These are phyloP conservation scores for Lepilemur ruficaudatus DNA, from an alignment of 2,797 vertebrate genomes.

Conservation along the genomic window DNA sequence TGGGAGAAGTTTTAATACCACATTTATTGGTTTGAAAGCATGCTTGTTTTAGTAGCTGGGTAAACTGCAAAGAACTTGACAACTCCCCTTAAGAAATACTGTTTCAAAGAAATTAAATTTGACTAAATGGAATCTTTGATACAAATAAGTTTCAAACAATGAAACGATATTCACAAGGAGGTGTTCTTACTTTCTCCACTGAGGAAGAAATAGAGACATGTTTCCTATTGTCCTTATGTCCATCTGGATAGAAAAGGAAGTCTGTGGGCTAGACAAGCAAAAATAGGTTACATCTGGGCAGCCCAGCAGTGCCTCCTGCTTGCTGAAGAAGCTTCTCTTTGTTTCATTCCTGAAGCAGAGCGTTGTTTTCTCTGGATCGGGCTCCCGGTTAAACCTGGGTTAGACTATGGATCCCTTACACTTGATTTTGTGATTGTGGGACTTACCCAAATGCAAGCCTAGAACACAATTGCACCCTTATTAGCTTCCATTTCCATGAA, in stretches of 20 bases:
- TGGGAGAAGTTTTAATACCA: slow-evolving; percentile 32
- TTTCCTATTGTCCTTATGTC: neutral
- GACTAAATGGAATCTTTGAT: neutral
- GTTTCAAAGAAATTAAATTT: slow-evolving; percentile 40
- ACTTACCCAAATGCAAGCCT: slow-evolving; percentile 25
- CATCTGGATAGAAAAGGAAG: slow-evolving; percentile 56
- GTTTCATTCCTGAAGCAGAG: slow-evolving; percentile 70
- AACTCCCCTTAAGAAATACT: slow-evolving; percentile 38
- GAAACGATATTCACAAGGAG: slow-evolving; percentile 28
- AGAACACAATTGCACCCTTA: slow-evolving; percentile 48
- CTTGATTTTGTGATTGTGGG: slow-evolving; percentile 62
- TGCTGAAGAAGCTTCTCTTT: slow-evolving; percentile 76
- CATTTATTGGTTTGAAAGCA: slow-evolving; percentile 53
- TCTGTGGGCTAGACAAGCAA: slow-evolving; percentile 68
- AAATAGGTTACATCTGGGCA: slow-evolving; percentile 76
- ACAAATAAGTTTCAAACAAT: neutral
- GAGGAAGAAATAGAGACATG: slow-evolving; percentile 50
- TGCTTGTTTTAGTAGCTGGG: slow-evolving; percentile 35
- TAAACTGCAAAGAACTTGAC: neutral
- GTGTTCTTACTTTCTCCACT: slow-evolving; percentile 21
- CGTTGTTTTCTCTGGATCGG: neutral
- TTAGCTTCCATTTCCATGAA: slow-evolving; percentile 23
- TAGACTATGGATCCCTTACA: slow-evolving; percentile 59
- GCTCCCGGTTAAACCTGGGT: slow-evolving; percentile 60
- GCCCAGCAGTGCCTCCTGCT: slow-evolving; percentile 55